Evolutionary conservation across 2,888 invertebrate genomes (phyloP).

Genomic region (Brenthis daphne): DNA sequence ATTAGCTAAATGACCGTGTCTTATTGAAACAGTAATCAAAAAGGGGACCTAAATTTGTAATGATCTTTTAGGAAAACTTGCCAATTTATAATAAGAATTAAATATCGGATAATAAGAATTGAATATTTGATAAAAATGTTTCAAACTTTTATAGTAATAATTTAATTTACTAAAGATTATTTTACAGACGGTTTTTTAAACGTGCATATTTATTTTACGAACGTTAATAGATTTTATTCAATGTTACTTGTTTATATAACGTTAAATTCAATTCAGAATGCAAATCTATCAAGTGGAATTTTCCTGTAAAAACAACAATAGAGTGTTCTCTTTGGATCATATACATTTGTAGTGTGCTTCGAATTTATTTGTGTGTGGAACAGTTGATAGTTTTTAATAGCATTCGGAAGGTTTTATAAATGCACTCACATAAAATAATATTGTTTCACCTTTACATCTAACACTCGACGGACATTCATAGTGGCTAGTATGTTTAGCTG

Average conservation of each 20-base stretch:
- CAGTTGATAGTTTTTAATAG: slow-evolving; percentile 34
- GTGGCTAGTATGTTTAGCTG: no score
- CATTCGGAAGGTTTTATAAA: slow-evolving; percentile 21
- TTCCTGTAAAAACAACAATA: slow-evolving; percentile 35
- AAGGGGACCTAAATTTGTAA: slow-evolving; percentile 45
- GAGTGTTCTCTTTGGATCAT: slow-evolving; percentile 25
- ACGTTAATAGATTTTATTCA: slow-evolving; percentile 30
- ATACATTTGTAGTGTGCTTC: slow-evolving; percentile 26
- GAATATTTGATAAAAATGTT: not conserved
- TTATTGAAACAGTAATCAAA: slow-evolving; percentile 70
- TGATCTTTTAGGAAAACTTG: slow-evolving; percentile 24
- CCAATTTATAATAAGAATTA: slow-evolving; percentile 2
- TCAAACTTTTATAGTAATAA: not conserved
- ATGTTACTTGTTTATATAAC: slow-evolving; percentile 36
- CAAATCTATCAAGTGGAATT: slow-evolving; percentile 39
- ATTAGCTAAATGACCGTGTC: slow-evolving; percentile 76
- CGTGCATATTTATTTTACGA: not conserved
- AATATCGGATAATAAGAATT: not conserved
- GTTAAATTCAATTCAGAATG: slow-evolving; percentile 39
- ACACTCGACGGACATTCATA: not conserved
- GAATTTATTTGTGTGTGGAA: slow-evolving; percentile 32
- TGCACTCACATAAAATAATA: slow-evolving; percentile 9
- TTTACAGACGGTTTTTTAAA: not conserved
- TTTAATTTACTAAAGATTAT: not conserved
- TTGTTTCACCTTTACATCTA: slow-evolving; percentile 4